Evolutionary conservation across 2,888 invertebrate genomes (phyloP).

Genomic region (Philereme transversata): DNA sequence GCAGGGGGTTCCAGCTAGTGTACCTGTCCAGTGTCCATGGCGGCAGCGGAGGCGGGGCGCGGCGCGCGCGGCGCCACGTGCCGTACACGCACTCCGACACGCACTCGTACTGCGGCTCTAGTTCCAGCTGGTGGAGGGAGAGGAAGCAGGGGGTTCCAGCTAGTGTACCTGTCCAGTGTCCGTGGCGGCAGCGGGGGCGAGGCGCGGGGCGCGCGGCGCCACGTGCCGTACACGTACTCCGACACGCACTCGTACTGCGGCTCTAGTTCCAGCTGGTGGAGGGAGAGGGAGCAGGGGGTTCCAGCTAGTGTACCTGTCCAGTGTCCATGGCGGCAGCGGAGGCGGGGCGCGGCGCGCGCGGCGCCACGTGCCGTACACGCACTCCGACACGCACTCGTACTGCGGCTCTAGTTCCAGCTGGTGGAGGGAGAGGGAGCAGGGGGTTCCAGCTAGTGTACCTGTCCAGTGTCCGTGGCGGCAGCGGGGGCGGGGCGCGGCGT

Average conservation of each 20-base stretch:
- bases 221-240: slow-evolving; percentile 44
- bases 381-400: slow-evolving; percentile 72
- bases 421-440: no score
- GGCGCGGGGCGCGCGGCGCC: no score
- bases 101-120: slow-evolving; percentile 72
- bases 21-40: slow-evolving; percentile 43
- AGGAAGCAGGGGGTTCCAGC: no score
- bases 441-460: no score
- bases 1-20: no score
- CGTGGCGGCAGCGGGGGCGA: no score
- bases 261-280: no score
- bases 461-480: no score
- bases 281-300: no score
- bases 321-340: slow-evolving; percentile 59
- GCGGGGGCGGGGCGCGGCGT: no score
- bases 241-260: slow-evolving; percentile 42
- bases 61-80: slow-evolving; percentile 50
- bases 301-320: slow-evolving; percentile 5
- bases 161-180: no score
- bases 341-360: slow-evolving; percentile 48
- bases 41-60: slow-evolving; percentile 58
- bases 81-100: slow-evolving; percentile 67
- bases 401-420: slow-evolving; percentile 55
- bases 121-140: no score
- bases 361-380: slow-evolving; percentile 60